phyloP scores from a whole-genome alignment of 2,797 vertebrate genomes.

The Sebastes trivittatus region DNA sequence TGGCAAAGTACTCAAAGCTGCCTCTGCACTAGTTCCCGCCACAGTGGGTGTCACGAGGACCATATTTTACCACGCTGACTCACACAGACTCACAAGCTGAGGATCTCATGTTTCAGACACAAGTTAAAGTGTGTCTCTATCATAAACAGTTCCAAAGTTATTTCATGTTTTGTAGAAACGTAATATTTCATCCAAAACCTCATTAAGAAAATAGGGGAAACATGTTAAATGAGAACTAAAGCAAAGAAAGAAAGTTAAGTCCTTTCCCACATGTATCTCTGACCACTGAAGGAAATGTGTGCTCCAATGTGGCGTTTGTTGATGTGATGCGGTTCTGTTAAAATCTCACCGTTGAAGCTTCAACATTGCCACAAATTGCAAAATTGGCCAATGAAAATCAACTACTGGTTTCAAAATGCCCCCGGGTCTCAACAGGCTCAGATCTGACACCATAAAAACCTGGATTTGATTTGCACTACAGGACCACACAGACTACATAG shows the following conservation, averaged over 20 bases:
- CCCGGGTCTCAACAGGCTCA: neutral
- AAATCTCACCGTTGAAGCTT: neutral
- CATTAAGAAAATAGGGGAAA: neutral
- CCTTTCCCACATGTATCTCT: neutral
- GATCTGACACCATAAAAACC: neutral
- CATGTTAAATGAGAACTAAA: neutral
- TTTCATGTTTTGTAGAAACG: too few species aligned
- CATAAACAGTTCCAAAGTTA: too few species aligned
- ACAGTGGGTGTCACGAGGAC: too few species aligned
- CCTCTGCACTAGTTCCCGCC: too few species aligned
- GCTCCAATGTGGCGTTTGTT: neutral
- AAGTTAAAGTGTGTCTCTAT: too few species aligned
- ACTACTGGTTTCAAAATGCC: neutral
- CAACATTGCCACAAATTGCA: neutral
- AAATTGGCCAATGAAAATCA: neutral
- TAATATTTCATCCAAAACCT: neutral
- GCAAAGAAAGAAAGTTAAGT: neutral
- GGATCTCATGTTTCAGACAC: too few species aligned
- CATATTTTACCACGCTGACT: too few species aligned
- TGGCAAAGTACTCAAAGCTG: too few species aligned
- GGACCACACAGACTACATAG: neutral
- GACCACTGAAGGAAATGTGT: neutral
- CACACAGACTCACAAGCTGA: too few species aligned
- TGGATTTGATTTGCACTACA: neutral
- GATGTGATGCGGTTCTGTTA: neutral